Evolutionary conservation across 2,888 invertebrate species (phyloP), one percentile per base, ranked within the genome.

Genomic region (Uropetala carovei): DNA sequence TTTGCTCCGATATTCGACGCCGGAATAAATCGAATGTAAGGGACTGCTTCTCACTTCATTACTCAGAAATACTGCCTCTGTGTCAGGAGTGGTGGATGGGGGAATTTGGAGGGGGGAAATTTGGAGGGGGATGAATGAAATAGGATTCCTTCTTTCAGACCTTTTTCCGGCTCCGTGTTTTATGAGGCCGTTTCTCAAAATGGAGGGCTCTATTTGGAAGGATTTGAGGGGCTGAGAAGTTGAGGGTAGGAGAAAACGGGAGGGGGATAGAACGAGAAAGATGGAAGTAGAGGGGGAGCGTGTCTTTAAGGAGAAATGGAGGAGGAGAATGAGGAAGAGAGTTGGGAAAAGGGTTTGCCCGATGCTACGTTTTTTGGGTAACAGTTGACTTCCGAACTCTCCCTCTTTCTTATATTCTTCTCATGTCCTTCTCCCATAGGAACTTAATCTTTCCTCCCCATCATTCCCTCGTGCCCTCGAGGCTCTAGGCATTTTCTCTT

Each of bases 131-230:
- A 57, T 13, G 60, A 60, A 22, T 27, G 75, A 75, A 27, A 75
- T 75, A 75, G 75, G 75, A 75, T 86, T 30, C 60, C 59, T 57
- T 84, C 84, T 8, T 8, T 8, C 18, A n/a, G n/a, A 18, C 16
- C 86, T 16, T 59, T 60, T 60, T 27, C 60, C 60, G 59, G 27
- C 60, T 18, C 18, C 59, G 18, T 86, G 86, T 60, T 86, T 86
- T 60, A 86, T 59, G 86, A 59, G 27, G 59, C 13, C 14, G 60
- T 7, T 30, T 16, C 86, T 86, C 86, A 60, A 86, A 86, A 86
- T 86, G 86, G 86, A 60, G 18, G 16, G 59, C 59, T 86, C 56
- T 56, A 27, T 27, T 86, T 14, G 59, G 22, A 22, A 27, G 59
- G 86, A 30, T 27, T 30, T 84, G n/a, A 86, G 27, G 59, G 27